Conservation (phyloP, 1,140 invertebrate genomes). For the Trachelipus rathkii region DNA sequence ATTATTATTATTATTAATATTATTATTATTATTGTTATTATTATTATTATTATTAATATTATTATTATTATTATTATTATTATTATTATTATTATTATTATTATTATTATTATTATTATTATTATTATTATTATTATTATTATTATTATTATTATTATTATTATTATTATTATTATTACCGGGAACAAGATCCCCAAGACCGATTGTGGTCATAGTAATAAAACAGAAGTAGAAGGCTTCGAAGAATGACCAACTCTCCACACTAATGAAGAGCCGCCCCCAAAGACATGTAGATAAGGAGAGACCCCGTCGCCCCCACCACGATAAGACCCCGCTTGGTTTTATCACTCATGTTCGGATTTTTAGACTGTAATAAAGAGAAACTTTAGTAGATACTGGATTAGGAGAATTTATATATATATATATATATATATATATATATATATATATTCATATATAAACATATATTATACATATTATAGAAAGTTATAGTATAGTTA, state of each 20-base stretch:
- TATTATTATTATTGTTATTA: neutral
- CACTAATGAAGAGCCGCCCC: constrained; percentile 27
- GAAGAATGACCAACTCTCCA: constrained; percentile 82
- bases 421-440: neutral
- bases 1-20: constrained; percentile 14
- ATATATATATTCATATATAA: too few relatives aligned
- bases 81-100: too few relatives aligned
- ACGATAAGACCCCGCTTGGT: constrained; percentile 16
- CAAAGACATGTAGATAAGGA: constrained; percentile 28
- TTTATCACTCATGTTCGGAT: neutral
- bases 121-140: neutral
- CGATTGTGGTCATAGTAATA: constrained; percentile 90
- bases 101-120: too few relatives aligned
- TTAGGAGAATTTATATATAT: neutral
- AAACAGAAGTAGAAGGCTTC: constrained; percentile 95
- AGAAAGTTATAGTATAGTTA: too few relatives aligned
- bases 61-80: too few relatives aligned
- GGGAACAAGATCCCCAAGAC: constrained; percentile 85
- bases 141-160: neutral
- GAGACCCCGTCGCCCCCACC: constrained; percentile 16
- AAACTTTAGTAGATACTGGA: neutral
- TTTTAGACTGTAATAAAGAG: neutral
- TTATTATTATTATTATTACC: constrained; percentile 12
- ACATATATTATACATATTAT: constrained; percentile 20
- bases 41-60: too few relatives aligned